These are phyloP conservation scores for Triplophysa yarkandensis DNA, from an alignment of 2,797 vertebrate genomes.

Conservation along the genomic window DNA sequence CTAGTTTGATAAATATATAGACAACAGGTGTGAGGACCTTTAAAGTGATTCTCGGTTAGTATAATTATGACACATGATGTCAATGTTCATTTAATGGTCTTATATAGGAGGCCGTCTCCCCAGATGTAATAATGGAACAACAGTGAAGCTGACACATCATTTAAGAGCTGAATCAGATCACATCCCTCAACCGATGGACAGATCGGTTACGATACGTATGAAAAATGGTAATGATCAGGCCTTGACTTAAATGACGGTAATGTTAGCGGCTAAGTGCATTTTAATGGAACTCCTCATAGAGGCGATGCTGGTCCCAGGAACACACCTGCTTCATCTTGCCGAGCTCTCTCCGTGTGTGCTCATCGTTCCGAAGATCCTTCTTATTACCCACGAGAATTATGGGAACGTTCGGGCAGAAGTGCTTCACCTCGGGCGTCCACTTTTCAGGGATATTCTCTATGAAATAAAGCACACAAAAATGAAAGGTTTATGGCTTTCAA, in stretches of 20 bases:
- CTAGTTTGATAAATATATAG: not conserved
- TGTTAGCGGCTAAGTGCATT: slow-evolving; percentile 41
- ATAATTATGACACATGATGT: slow-evolving; percentile 3
- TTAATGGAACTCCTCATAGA: slow-evolving; percentile 34
- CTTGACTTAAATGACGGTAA: slow-evolving; percentile 42
- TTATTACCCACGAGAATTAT: slow-evolving; percentile 99
- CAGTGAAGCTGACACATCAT: slow-evolving; percentile 7
- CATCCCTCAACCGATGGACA: slow-evolving; percentile 36
- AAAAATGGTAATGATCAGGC: slow-evolving; percentile 42
- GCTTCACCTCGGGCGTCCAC: slow-evolving; percentile 98
- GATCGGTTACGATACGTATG: slow-evolving; percentile 30
- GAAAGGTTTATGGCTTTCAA: not conserved
- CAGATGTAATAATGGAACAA: slow-evolving; percentile 2
- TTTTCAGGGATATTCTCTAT: slow-evolving; percentile 98
- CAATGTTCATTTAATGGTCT: not conserved
- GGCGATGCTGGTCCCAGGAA: not conserved
- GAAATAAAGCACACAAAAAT: not conserved
- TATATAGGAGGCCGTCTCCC: slow-evolving; percentile 5
- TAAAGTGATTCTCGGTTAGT: not conserved
- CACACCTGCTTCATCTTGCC: slow-evolving; percentile 97
- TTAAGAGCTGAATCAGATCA: slow-evolving; percentile 2
- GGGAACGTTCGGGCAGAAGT: slow-evolving; percentile 96
- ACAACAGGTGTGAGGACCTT: not conserved
- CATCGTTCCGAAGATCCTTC: slow-evolving; percentile 94
- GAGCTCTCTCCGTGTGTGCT: slow-evolving; percentile 90